Conservation (phyloP, 2,797 vertebrate species). For the Phaenicophaeus curvirostris region DNA sequence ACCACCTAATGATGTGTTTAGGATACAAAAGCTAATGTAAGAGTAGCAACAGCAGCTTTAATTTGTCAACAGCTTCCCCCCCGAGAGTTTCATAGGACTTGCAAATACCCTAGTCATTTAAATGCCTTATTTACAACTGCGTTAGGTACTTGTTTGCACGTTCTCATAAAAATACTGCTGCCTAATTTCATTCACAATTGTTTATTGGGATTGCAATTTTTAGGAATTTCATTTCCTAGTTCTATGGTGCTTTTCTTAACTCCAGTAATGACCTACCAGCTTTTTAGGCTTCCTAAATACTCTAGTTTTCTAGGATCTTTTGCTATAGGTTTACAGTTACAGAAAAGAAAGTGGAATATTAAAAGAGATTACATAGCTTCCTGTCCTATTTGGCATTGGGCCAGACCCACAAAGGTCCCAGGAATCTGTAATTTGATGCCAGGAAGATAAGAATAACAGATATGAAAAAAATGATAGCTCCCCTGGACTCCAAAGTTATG, state of each 20-base stretch:
- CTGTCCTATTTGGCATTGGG: background rate
- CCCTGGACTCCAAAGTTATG: constrained; percentile 35
- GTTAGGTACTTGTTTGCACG: background rate
- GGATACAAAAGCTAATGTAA: constrained; percentile 57
- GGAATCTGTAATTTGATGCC: constrained; percentile 25
- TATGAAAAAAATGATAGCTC: constrained; percentile 27
- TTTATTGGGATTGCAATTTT: background rate
- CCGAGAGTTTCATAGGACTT: constrained; percentile 33
- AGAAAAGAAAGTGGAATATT: constrained; percentile 2
- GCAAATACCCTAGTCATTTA: constrained; percentile 46
- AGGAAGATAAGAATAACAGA: constrained; percentile 45
- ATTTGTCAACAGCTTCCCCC: constrained; percentile 63
- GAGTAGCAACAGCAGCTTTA: constrained; percentile 44
- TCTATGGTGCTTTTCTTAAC: background rate
- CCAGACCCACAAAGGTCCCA: constrained; percentile 36
- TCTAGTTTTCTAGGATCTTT: background rate
- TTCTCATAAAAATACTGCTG: background rate
- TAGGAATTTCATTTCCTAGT: background rate
- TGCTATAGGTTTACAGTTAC: background rate
- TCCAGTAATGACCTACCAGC: background rate
- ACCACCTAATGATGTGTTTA: constrained; percentile 62
- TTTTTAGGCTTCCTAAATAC: background rate
- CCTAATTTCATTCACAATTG: background rate
- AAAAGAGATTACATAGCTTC: background rate
- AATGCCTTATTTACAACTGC: constrained; percentile 55